phyloP scores from a whole-genome alignment of 2,797 vertebrate species.

The Cryptoprocta ferox region DNA sequence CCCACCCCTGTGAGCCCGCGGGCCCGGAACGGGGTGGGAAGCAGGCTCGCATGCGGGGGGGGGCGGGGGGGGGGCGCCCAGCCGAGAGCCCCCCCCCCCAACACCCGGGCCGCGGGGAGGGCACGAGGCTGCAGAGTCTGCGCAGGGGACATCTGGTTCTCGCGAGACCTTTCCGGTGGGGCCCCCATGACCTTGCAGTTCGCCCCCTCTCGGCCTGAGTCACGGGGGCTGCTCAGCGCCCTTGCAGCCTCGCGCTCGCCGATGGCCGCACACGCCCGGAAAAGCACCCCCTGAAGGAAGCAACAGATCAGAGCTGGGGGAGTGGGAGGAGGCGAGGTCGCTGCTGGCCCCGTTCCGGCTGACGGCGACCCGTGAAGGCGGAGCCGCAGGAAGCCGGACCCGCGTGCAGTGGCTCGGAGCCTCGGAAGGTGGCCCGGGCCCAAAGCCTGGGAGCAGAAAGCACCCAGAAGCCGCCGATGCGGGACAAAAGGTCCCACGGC shows the following conservation, averaged over 20 bases:
- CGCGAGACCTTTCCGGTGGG: not conserved
- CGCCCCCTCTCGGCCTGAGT: not conserved
- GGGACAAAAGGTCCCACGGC: not conserved
- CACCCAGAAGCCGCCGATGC: not conserved
- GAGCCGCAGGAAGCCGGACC: not conserved
- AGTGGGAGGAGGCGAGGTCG: rapidly evolving
- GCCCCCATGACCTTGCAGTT: not conserved
- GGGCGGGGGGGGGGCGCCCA: rapidly evolving
- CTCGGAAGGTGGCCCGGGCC: not conserved
- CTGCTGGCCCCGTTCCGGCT: not conserved
- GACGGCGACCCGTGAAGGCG: too few species aligned
- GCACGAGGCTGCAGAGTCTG: too few species aligned
- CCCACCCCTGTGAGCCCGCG: not conserved
- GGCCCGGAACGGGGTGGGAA: not conserved
- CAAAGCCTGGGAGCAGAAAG: not conserved
- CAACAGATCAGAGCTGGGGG: not conserved
- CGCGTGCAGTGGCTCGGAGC: rapidly evolving
- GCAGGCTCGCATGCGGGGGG: not conserved
- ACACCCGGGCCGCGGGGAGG: too few species aligned
- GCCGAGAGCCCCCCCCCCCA: too few species aligned
- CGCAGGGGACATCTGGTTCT: not conserved
- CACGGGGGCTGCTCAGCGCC: not conserved
- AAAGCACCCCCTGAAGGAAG: too few species aligned
- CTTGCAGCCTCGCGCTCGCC: not conserved
- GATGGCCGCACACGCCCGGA: rapidly evolving